Evolutionary conservation across 2,113 vertebrate genomes (phyloP).

Genomic region (Anarrhichthys ocellatus): DNA sequence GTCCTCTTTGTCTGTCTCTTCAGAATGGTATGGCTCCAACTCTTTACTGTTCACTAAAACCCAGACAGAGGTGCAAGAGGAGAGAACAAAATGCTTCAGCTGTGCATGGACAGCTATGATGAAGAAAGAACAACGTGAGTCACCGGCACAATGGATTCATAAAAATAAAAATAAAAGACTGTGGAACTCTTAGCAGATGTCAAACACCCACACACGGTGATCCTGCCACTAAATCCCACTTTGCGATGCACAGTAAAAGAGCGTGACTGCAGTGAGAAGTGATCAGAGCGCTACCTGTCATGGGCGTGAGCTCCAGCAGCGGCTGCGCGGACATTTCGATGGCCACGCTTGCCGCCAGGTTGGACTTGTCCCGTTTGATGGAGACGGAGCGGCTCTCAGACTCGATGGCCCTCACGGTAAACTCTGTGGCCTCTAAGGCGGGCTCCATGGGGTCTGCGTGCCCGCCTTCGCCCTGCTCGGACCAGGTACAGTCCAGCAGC

Average conservation of each 20-base stretch:
- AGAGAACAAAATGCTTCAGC: constrained; percentile 25
- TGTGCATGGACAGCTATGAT: constrained; percentile 32
- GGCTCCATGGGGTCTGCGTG: constrained; percentile 57
- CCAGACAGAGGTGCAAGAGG: constrained; percentile 19
- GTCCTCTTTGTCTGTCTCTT: constrained; percentile 59
- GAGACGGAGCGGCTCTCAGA: constrained; percentile 72
- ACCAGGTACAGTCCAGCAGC: constrained; percentile 63
- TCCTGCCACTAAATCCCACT: constrained; percentile 39
- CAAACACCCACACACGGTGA: constrained; percentile 44
- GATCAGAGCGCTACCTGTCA: constrained; percentile 77
- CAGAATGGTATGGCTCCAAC: constrained; percentile 73
- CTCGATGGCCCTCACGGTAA: constrained; percentile 64
- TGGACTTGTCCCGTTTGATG: constrained; percentile 72
- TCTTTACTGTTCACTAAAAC: constrained; percentile 83
- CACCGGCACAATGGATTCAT: constrained; percentile 35
- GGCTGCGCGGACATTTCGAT: constrained; percentile 83
- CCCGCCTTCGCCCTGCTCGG: constrained; percentile 52
- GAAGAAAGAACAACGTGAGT: constrained; percentile 51
- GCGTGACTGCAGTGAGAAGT: constrained; percentile 24
- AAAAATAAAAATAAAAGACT: neutral
- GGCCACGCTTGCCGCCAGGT: constrained; percentile 70
- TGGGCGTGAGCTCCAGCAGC: constrained; percentile 81
- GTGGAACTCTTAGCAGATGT: constrained; percentile 35
- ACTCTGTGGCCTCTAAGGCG: constrained; percentile 70
- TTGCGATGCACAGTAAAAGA: constrained; percentile 14